Evolutionary conservation across 2,113 vertebrate genomes (phyloP).

Genomic region (Cettia cetti): DNA sequence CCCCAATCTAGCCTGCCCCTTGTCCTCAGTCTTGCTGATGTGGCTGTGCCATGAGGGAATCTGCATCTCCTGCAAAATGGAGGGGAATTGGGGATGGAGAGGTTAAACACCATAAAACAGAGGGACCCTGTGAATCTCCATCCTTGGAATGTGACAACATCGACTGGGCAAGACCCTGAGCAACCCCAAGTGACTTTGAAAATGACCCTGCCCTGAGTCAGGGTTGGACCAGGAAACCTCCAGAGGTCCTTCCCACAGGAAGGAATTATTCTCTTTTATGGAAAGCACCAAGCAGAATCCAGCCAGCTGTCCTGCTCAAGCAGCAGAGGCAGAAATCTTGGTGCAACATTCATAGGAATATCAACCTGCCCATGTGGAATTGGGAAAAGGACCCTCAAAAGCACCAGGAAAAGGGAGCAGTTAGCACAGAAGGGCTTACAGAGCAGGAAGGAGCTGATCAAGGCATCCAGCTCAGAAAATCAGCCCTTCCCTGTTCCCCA

Average conservation of each 20-base stretch:
- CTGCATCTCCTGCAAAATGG: background rate
- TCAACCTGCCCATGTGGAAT: background rate
- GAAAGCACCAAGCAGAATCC: background rate
- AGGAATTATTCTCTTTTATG: background rate
- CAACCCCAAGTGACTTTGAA: background rate
- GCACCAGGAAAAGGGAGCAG: background rate
- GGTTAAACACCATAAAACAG: background rate
- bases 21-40: background rate
- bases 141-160: background rate
- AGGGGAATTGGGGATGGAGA: background rate
- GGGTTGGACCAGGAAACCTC: rapidly evolving
- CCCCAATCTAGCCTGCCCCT: background rate
- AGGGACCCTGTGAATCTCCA: background rate
- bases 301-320: background rate
- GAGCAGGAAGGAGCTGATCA: background rate
- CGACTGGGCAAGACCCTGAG: background rate
- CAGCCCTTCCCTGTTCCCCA: background rate
- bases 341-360: background rate
- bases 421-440: background rate
- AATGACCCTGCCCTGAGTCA: background rate
- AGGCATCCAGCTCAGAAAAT: background rate
- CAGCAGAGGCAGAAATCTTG: background rate
- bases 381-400: background rate
- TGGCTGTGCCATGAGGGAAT: background rate
- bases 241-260: background rate